A percentile compares a stretch with the other conserved stretches of the same genome.
phyloP scores from a whole-genome alignment of 2,888 invertebrate genomes.

The Nudaria mundana region DNA sequence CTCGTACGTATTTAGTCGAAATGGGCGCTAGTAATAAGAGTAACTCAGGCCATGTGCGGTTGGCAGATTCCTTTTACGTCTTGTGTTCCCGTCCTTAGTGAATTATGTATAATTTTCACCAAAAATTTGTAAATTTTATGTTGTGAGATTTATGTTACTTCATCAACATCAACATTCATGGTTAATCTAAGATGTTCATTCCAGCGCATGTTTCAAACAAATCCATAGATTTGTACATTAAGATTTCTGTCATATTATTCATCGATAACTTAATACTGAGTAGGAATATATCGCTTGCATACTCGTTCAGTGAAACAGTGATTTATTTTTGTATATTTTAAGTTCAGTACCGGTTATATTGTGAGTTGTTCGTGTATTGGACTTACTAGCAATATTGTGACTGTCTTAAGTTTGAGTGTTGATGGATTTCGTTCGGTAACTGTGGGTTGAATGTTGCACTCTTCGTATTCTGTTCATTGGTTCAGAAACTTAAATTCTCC shows the following conservation, averaged over 20 bases:
- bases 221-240: constrained; percentile 52
- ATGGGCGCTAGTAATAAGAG: constrained; percentile 31
- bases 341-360: constrained; percentile 53
- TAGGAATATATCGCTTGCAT: constrained; percentile 61
- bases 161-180: constrained; percentile 36
- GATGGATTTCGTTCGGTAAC: constrained; percentile 39
- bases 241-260: constrained; percentile 31
- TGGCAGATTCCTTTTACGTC: constrained; percentile 37
- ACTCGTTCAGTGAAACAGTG: constrained; percentile 53
- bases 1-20: constrained; percentile 10
- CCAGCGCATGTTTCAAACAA: constrained; percentile 60
- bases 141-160: constrained; percentile 39
- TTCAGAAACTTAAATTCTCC: no score
- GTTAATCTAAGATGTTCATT: constrained; percentile 52
- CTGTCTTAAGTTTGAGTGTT: constrained; percentile 66
- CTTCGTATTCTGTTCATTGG: constrained; percentile 14
- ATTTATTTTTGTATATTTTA: constrained; percentile 60
- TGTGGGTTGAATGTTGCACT: constrained; percentile 37
- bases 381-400: constrained; percentile 54
- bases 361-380: constrained; percentile 34
- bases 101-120: constrained; percentile 55
- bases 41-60: constrained; percentile 51
- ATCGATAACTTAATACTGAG: constrained; percentile 48
- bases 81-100: constrained; percentile 79
- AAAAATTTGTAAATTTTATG: constrained; percentile 46